These are phyloP conservation scores for Anhinga rufa DNA, from an alignment of 2,113 vertebrate genomes.

Conservation along the genomic window DNA sequence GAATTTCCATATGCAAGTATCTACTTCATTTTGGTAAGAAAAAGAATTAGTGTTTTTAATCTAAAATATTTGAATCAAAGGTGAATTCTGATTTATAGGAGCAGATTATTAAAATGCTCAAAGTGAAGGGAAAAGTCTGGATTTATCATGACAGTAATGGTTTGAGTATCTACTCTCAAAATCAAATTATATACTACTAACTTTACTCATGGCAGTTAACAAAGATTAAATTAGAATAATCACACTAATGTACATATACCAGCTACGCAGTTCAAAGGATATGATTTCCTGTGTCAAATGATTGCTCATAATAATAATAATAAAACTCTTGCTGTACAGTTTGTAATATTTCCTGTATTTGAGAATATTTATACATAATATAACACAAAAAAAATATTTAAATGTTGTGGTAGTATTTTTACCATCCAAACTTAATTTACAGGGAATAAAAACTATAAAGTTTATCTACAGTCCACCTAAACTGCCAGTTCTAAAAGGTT, in stretches of 20 bases:
- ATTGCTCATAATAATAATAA: conserved; percentile 1
- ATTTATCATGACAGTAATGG: background rate
- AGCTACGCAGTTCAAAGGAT: conserved; percentile 77
- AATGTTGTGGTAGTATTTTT: conserved; percentile 41
- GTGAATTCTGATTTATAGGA: background rate
- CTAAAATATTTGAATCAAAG: background rate
- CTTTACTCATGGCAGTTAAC: background rate
- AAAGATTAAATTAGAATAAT: conserved; percentile 2
- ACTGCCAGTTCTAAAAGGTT: background rate
- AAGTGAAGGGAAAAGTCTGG: background rate
- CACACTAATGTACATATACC: conserved; percentile 45
- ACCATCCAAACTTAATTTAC: conserved; percentile 41
- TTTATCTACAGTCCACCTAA: conserved; percentile 40
- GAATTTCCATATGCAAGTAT: background rate
- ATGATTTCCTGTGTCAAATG: conserved; percentile 78
- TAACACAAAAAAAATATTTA: conserved; percentile 62
- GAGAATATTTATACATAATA: conserved; percentile 49
- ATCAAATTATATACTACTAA: background rate
- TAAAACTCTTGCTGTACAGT: conserved; percentile 59
- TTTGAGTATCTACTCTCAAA: background rate
- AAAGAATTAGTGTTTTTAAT: background rate
- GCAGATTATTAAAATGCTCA: background rate
- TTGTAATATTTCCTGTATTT: conserved; percentile 25
- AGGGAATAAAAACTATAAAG: background rate
- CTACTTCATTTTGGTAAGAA: conserved; percentile 1